A percentile compares a stretch with the other conserved stretches of the same genome.
phyloP scores from a whole-genome alignment of 2,797 vertebrate species.

The Xerus rutilus region DNA sequence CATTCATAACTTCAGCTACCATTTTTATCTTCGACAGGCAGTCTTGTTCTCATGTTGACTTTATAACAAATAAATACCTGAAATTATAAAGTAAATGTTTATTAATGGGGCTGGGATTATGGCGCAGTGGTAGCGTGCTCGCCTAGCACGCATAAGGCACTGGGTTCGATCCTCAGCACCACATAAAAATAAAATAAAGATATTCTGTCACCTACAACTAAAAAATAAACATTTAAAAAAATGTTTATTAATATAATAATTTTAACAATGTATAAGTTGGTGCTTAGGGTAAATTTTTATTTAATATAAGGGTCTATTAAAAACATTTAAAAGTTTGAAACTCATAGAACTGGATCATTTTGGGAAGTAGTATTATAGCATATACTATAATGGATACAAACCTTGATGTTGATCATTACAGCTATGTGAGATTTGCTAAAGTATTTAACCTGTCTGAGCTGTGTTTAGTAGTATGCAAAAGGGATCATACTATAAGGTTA shows the following conservation, averaged over 20 bases:
- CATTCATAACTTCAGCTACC: not conserved
- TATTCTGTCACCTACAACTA: too few species aligned
- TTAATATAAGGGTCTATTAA: not conserved
- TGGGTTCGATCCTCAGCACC: too few species aligned
- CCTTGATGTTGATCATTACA: not conserved
- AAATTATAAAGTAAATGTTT: slow-evolving; percentile 15
- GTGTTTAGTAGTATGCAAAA: slow-evolving; percentile 8
- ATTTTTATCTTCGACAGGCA: slow-evolving; percentile 32
- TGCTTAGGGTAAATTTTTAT: not conserved
- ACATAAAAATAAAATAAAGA: too few species aligned
- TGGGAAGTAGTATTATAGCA: not conserved
- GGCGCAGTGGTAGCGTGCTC: too few species aligned
- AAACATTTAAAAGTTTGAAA: not conserved
- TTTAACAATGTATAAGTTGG: not conserved
- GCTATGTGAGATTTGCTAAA: not conserved
- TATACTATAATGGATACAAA: not conserved
- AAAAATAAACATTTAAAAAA: too few species aligned
- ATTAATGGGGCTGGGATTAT: too few species aligned
- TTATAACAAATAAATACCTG: not conserved
- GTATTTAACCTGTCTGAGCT: slow-evolving; percentile 12
- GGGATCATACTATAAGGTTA: not conserved
- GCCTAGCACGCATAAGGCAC: too few species aligned
- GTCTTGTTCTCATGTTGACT: not conserved
- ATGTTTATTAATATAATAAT: not conserved
- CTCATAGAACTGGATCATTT: not conserved